Evolutionary conservation across 2,797 vertebrate species (phyloP).

Genomic region (Macropodus opercularis): DNA sequence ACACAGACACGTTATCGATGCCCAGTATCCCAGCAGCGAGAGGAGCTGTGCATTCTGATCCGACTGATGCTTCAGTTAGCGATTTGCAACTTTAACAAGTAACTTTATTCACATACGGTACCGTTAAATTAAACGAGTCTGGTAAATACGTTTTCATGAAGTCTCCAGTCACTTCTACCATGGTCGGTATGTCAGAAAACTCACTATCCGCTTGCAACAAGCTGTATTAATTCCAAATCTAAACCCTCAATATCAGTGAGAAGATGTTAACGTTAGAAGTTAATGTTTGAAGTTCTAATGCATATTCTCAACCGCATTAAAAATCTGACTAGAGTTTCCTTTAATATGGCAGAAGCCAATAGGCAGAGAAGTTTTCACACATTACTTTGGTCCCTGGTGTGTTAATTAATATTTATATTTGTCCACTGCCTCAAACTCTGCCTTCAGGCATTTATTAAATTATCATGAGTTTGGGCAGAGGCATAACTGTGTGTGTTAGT

Average conservation of each 20-base stretch:
- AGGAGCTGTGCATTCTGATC: neutral
- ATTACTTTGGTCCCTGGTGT: constrained; percentile 79
- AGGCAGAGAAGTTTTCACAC: constrained; percentile 72
- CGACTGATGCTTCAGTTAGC: constrained; percentile 24
- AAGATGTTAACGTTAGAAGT: constrained; percentile 70
- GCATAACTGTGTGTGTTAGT: constrained; percentile 66
- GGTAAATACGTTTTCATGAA: constrained; percentile 10
- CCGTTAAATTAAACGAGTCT: constrained; percentile 14
- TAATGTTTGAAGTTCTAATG: constrained; percentile 80
- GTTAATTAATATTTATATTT: constrained; percentile 88
- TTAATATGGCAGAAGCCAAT: constrained; percentile 77
- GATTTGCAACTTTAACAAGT: constrained; percentile 9
- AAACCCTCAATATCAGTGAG: constrained; percentile 61
- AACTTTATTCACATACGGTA: neutral
- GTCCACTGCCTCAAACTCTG: constrained; percentile 85
- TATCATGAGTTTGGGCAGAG: constrained; percentile 80
- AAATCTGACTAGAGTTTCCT: constrained; percentile 75
- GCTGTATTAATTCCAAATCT: constrained; percentile 52
- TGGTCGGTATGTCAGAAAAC: constrained; percentile 10
- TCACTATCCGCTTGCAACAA: constrained; percentile 25
- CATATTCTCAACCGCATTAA: constrained; percentile 79
- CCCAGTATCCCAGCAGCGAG: constrained; percentile 14
- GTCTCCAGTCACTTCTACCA: constrained; percentile 9
- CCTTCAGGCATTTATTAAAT: constrained; percentile 85
- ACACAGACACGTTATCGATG: constrained; percentile 49